phyloP scores from a whole-genome alignment of 2,113 vertebrate species.

The Pseudonaja textilis region DNA sequence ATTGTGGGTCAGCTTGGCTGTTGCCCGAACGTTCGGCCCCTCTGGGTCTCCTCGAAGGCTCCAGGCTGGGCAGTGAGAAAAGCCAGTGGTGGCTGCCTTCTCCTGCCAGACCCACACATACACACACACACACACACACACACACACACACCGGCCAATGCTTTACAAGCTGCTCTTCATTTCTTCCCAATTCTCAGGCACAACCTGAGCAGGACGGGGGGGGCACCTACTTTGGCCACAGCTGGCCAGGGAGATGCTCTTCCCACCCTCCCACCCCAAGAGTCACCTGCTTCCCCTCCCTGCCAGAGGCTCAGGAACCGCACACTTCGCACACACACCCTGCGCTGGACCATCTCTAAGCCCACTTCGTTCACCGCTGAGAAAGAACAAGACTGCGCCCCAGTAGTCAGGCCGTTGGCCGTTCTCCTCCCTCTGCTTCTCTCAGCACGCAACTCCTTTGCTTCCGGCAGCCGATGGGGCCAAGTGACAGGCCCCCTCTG shows the following conservation, averaged over 20 bases:
- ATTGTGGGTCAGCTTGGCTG: not conserved
- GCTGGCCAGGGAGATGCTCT: not conserved
- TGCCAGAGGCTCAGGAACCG: not conserved
- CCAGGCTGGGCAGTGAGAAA: not conserved
- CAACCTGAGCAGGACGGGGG: slow-evolving; percentile 21
- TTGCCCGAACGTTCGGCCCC: not conserved
- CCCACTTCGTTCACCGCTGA: not conserved
- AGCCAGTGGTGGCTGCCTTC: fast-evolving
- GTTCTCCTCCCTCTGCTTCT: not conserved
- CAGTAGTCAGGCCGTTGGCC: not conserved
- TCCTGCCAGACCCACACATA: not conserved
- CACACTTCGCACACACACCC: not conserved
- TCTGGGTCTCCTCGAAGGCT: not conserved
- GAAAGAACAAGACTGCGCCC: fast-evolving
- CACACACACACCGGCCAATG: not conserved
- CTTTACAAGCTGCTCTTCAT: not conserved
- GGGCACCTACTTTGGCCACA: not conserved
- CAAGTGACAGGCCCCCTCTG: not conserved
- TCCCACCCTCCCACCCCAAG: not conserved
- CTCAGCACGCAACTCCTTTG: not conserved
- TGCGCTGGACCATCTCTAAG: not conserved
- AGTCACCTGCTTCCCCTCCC: not conserved
- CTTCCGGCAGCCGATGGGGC: not conserved
- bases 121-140: too few relatives aligned
- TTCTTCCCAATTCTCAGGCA: not conserved